phyloP scores from a whole-genome alignment of 2,797 vertebrate genomes.

The Tapirus indicus region DNA sequence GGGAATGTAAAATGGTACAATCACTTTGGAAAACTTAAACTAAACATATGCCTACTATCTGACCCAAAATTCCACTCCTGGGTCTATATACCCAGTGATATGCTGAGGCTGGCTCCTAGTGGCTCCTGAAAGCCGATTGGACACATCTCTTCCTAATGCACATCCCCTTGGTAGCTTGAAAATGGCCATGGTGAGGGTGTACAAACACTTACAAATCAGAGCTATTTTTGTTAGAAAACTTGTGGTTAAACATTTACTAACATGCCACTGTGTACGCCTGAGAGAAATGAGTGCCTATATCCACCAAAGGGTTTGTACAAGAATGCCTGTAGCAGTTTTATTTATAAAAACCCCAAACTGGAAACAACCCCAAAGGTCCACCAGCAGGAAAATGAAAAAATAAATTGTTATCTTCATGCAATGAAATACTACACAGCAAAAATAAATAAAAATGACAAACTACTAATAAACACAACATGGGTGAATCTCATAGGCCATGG shows the following conservation, averaged over 20 bases:
- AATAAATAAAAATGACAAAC: constrained; percentile 33
- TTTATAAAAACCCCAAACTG: constrained; percentile 20
- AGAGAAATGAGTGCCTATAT: not conserved
- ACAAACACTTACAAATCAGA: constrained; percentile 9
- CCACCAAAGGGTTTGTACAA: constrained; percentile 34
- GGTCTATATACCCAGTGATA: not conserved
- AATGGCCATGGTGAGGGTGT: not conserved
- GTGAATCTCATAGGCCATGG: not conserved
- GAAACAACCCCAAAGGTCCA: constrained; percentile 12
- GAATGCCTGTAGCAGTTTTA: constrained; percentile 25
- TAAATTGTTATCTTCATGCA: not conserved
- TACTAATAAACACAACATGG: not conserved
- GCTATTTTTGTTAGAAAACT: constrained; percentile 30
- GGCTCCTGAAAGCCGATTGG: not conserved
- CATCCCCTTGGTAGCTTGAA: not conserved
- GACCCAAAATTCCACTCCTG: not conserved
- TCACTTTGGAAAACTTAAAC: constrained; percentile 46
- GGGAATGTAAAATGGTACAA: not conserved
- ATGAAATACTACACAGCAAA: not conserved
- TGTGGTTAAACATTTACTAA: not conserved
- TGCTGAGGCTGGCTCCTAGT: not conserved
- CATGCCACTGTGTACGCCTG: not conserved
- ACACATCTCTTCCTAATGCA: not conserved
- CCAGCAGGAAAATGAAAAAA: constrained; percentile 1
- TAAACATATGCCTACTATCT: constrained; percentile 23